Evolutionary conservation across 1,140 invertebrate genomes (phyloP).

Genomic region (Drosophila parabipectinata): DNA sequence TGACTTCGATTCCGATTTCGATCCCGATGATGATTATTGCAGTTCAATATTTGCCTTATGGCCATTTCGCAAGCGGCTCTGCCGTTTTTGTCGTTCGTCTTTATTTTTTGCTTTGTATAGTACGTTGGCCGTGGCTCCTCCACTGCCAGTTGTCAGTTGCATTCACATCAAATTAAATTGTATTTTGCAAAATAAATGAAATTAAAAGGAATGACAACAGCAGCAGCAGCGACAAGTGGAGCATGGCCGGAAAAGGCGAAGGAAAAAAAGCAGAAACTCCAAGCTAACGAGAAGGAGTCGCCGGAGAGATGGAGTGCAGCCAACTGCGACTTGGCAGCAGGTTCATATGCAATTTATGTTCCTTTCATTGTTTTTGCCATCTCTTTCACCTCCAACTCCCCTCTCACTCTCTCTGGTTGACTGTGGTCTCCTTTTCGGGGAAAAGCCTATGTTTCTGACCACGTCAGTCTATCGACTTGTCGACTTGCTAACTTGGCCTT

Average conservation of each 20-base stretch:
- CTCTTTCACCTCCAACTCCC: slow-evolving; percentile 26
- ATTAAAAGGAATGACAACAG: slow-evolving; percentile 78
- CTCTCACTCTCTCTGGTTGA: not conserved
- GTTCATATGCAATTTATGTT: slow-evolving; percentile 60
- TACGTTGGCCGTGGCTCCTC: slow-evolving; percentile 7
- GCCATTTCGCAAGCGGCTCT: slow-evolving; percentile 51
- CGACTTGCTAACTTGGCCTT: too few species aligned
- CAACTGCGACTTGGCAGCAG: slow-evolving; percentile 49
- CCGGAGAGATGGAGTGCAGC: slow-evolving; percentile 41
- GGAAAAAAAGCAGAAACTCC: slow-evolving; percentile 20
- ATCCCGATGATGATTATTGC: slow-evolving; percentile 79
- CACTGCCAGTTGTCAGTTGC: slow-evolving; percentile 75
- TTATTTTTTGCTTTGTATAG: slow-evolving; percentile 27
- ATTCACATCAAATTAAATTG: slow-evolving; percentile 81
- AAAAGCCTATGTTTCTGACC: slow-evolving; percentile 10
- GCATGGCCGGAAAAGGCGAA: slow-evolving; percentile 36
- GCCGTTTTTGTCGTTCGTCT: slow-evolving; percentile 52
- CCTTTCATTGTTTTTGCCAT: slow-evolving; percentile 41
- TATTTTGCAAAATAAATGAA: slow-evolving; percentile 82
- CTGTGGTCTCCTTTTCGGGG: slow-evolving; percentile 26
- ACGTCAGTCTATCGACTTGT: not conserved
- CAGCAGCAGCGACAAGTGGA: slow-evolving; percentile 54
- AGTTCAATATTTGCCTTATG: slow-evolving; percentile 82
- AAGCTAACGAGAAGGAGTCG: slow-evolving; percentile 30
- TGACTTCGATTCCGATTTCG: slow-evolving; percentile 24